phyloP scores from a whole-genome alignment of 37 sponge, comb jelly and placozoan species.

The Aplysina aerophoba region DNA sequence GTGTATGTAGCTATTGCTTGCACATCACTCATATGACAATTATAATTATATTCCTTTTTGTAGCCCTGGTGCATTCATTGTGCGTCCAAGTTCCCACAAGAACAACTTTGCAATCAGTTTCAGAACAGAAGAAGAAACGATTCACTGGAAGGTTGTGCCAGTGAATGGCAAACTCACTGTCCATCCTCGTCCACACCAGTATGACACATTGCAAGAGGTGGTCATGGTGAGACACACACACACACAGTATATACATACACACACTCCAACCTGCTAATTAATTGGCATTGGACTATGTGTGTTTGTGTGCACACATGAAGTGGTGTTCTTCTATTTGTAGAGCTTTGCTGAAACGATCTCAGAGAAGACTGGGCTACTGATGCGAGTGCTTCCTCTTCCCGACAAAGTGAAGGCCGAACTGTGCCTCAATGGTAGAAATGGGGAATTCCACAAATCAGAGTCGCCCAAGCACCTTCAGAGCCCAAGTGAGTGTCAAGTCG shows the following conservation, averaged over 20 bases:
- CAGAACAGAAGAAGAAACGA: not conserved
- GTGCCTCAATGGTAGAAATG: not conserved
- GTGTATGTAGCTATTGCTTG: no score
- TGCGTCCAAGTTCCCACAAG: not conserved
- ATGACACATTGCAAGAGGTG: conserved; percentile 58
- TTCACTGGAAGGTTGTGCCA: conserved; percentile 45
- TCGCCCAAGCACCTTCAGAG: not conserved
- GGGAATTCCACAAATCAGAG: not conserved
- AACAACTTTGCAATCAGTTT: conserved; percentile 25
- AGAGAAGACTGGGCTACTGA: conserved; percentile 2
- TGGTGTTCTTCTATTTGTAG: not conserved
- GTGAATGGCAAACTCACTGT: conserved; percentile 53
- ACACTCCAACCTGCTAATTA: no score
- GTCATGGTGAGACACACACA: conserved; percentile 47
- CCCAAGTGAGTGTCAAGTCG: not conserved
- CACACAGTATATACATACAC: not conserved
- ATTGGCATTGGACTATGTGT: not conserved
- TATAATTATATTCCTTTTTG: no score
- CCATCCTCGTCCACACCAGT: conserved; percentile 73
- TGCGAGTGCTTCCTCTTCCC: not conserved
- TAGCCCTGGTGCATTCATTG: conserved; percentile 5
- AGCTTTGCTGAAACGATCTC: not conserved
- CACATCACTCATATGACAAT: no score
- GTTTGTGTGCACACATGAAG: not conserved
- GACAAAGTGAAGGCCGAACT: not conserved